Evolutionary conservation across 2,888 invertebrate genomes (phyloP), one percentile per base, ranked within the genome.

Genomic region (Cerastis leucographa): DNA sequence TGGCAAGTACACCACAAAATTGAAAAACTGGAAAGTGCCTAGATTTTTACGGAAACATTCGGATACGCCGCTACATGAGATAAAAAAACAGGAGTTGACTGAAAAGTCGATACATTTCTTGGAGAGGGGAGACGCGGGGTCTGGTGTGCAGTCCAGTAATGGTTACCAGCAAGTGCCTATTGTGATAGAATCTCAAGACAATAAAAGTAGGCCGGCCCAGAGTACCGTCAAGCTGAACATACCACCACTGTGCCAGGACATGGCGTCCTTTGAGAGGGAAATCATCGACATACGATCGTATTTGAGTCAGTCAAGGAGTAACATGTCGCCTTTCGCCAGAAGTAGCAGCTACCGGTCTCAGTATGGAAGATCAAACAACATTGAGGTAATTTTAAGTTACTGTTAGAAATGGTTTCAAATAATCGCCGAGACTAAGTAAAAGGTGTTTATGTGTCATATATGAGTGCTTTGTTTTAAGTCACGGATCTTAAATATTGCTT

Each of bases 201-300:
- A 94, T 92, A 94, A 94, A 85, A 86, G 72, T 75, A 83, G 91
- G 82, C 92, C 93, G 7, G 80, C 84, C 35, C 93, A 92, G 76
- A 93, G 95, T 83, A 92, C 90, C 78, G 95, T 94, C 85, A 95
- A 97, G 85, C 94, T 97, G 75, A 95, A 96, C 83, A 94, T 97
- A 65, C 97, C 97, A 0, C 86, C 79, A 7, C 95, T 95, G 3
- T 94, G 93, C 14, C 96, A 96, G 69, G 97, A 97, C 70, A 90
- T 91, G 86, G 97, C 97, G 35, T 96, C 97, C 79, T 97, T 97
- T 83, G 97, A 97, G 82, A 96, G 94, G 81, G 98, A 98, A 89
- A 97, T 97, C 44, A 97, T 98, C 78, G 98, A 98, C 89, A 97
- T 98, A 62, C 97, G 98, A 85, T 98, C 98, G 19, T 98, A 98